phyloP scores from a whole-genome alignment of 2,888 invertebrate genomes.

The Meganola albula region DNA sequence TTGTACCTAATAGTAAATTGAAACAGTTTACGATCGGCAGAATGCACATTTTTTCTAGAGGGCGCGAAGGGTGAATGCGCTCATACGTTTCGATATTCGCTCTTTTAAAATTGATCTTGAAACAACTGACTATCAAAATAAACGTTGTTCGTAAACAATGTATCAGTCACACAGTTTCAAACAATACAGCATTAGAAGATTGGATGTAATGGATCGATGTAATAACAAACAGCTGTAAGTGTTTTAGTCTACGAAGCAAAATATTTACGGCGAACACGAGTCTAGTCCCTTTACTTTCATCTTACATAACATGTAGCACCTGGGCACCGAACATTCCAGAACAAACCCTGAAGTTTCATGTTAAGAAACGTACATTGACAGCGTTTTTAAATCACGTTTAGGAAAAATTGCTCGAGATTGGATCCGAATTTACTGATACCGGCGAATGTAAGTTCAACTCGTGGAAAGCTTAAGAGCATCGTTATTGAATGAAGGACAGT shows the following conservation, averaged over 20 bases:
- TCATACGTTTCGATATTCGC: too few species aligned
- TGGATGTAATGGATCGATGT: constrained; percentile 36
- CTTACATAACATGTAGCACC: constrained; percentile 39
- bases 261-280: constrained; percentile 36
- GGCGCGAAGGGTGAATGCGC: constrained; percentile 37
- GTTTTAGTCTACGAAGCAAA: constrained; percentile 32
- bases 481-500: constrained; percentile 26
- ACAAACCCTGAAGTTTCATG: constrained; percentile 29
- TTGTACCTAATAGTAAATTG: constrained; percentile 55
- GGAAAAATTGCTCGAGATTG: constrained; percentile 58
- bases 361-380: constrained; percentile 30
- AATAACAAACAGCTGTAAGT: constrained; percentile 39
- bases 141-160: too few species aligned
- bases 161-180: too few species aligned
- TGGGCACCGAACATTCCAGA: constrained; percentile 31
- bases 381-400: constrained; percentile 60
- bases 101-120: too few species aligned
- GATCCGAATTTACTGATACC: constrained; percentile 71
- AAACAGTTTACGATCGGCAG: constrained; percentile 44
- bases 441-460: constrained; percentile 61
- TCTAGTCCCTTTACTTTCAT: constrained; percentile 45
- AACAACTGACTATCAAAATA: too few species aligned
- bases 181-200: constrained; percentile 42
- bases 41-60: constrained; percentile 47
- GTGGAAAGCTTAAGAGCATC: constrained; percentile 38